Conservation (phyloP, 2,797 vertebrate genomes). For the Pristis pectinata region DNA sequence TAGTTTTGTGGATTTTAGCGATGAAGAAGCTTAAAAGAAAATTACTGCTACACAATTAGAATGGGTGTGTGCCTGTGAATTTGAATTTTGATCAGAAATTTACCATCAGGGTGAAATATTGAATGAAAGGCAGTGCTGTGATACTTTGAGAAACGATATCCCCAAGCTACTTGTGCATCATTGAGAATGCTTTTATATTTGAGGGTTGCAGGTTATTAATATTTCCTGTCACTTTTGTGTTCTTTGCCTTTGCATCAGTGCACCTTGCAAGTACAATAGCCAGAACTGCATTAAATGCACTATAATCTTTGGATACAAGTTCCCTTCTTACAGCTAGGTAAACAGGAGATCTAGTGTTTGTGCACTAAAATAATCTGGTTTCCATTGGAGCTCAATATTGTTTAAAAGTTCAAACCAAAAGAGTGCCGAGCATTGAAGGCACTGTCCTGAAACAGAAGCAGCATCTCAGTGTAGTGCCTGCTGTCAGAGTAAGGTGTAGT, state of each 20-base stretch:
- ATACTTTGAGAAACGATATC: neutral
- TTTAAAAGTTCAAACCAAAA: neutral
- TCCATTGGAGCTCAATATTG: neutral
- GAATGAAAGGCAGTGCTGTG: neutral
- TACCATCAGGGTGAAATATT: neutral
- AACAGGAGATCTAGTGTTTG: neutral
- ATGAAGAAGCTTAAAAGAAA: neutral
- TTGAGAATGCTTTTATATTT: neutral
- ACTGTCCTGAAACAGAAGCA: neutral
- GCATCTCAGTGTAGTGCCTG: neutral
- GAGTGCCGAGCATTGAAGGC: neutral
- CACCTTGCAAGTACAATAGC: neutral
- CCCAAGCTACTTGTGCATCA: neutral
- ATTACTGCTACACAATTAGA: neutral
- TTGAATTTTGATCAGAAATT: neutral
- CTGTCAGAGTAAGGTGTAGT: neutral
- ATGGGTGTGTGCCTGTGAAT: neutral
- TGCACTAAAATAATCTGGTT: neutral
- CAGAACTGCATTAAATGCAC: neutral
- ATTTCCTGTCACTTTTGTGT: neutral
- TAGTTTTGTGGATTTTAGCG: neutral
- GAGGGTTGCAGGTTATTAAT: neutral
- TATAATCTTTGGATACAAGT: neutral
- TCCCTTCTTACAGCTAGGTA: neutral
- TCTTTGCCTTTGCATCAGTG: neutral